These are phyloP conservation scores for Nannospalax galili DNA, from an alignment of 2,113 vertebrate genomes.

Conservation along the genomic window DNA sequence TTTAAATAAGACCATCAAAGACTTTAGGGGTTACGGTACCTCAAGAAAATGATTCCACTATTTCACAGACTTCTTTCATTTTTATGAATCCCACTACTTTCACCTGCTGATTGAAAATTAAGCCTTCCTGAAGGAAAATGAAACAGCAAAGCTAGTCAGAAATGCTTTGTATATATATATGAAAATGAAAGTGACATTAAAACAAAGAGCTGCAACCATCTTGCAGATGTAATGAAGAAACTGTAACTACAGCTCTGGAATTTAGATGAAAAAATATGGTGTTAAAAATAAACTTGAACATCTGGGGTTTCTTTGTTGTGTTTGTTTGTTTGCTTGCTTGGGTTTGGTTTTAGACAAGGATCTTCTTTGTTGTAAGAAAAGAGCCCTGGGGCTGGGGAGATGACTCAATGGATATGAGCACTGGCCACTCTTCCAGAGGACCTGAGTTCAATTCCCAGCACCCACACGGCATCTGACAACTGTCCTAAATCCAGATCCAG, in stretches of 20 bases:
- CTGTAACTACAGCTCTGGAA: background rate
- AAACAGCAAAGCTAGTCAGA: background rate
- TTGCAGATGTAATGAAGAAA: background rate
- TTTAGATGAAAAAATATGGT: conserved; percentile 35
- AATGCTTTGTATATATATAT: background rate
- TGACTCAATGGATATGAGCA: no score
- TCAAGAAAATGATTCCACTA: background rate
- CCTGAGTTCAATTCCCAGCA: no score
- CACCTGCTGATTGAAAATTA: conserved; percentile 23
- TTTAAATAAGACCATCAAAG: conserved; percentile 41
- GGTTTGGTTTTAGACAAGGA: no score
- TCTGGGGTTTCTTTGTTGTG: no score
- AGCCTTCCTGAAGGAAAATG: conserved; percentile 22
- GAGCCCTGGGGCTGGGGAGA: no score
- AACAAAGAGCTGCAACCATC: background rate
- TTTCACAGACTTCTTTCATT: background rate
- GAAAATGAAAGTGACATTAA: conserved; percentile 16
- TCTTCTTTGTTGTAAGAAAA: no score
- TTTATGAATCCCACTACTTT: background rate
- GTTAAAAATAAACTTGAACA: background rate
- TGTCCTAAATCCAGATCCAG: no score
- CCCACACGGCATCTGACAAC: no score
- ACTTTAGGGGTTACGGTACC: conserved; percentile 28
- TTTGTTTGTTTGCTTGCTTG: no score
- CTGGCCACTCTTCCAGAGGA: no score